Evolutionary conservation across 2,888 invertebrate species (phyloP).

Genomic region (Phalera bucephala): DNA sequence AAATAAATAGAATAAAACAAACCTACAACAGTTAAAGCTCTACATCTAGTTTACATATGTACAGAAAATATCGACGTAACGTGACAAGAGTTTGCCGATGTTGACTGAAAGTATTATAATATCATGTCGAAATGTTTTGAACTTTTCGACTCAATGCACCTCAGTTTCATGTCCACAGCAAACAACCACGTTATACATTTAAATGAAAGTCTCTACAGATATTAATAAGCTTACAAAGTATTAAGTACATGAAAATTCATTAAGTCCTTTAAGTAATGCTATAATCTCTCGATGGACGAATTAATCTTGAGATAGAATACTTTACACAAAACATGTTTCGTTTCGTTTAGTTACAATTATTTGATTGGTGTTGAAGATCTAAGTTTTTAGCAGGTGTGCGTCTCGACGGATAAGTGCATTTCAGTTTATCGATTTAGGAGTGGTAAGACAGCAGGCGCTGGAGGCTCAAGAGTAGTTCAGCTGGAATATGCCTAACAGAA

Average conservation of each 20-base stretch:
- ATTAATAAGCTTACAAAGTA: conserved; percentile 63
- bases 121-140: conserved; percentile 25
- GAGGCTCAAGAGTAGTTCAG: no score
- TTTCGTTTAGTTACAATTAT: neutral
- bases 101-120: conserved; percentile 18
- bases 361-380: no score
- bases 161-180: conserved; percentile 28
- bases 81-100: conserved; percentile 32
- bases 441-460: no score
- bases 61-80: conserved; percentile 55
- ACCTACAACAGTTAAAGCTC: conserved; percentile 77
- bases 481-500: no score
- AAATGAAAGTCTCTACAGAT: conserved; percentile 56
- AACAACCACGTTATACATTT: conserved; percentile 56
- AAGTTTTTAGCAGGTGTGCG: no score
- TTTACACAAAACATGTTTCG: conserved; percentile 24
- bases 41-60: conserved; percentile 77
- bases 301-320: conserved; percentile 33
- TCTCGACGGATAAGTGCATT: no score
- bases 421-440: no score
- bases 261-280: conserved; percentile 56
- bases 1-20: conserved; percentile 52
- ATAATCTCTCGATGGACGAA: conserved; percentile 74
- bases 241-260: conserved; percentile 74
- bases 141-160: conserved; percentile 25